phyloP scores from a whole-genome alignment of 2,888 invertebrate genomes.

The Drosophila anomalipes region DNA sequence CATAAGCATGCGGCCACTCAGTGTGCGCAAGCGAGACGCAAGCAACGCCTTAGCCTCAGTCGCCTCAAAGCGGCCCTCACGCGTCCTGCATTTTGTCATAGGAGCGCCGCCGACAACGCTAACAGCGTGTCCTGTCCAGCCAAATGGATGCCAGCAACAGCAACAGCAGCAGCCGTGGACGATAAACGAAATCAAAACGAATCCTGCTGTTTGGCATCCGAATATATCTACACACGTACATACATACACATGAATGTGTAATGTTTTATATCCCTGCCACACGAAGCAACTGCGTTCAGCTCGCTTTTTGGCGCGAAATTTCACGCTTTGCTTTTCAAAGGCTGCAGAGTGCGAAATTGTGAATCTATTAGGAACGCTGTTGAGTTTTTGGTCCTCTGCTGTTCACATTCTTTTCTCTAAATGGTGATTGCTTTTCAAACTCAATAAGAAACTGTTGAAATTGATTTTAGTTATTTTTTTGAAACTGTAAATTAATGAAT shows the following conservation, averaged over 20 bases:
- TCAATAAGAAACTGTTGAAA: not conserved
- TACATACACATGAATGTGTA: not conserved
- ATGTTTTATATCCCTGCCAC: constrained; percentile 26
- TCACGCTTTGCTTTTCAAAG: constrained; percentile 21
- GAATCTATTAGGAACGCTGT: not conserved
- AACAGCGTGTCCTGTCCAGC: constrained; percentile 31
- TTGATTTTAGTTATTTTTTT: not conserved
- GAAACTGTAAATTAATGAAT: not conserved
- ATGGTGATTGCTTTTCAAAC: not conserved
- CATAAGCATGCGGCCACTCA: constrained; percentile 24
- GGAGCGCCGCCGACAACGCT: constrained; percentile 10
- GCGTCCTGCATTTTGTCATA: constrained; percentile 61
- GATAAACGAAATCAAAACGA: constrained; percentile 13
- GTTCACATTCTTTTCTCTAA: not conserved
- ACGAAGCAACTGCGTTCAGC: constrained; percentile 23
- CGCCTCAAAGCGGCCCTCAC: constrained; percentile 18
- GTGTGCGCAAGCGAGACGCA: constrained; percentile 54
- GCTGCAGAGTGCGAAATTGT: constrained; percentile 7
- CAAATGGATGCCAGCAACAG: constrained; percentile 16
- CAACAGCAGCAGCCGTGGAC: constrained; percentile 12
- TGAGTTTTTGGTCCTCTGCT: not conserved
- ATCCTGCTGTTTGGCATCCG: constrained; percentile 21
- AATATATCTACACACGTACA: not conserved
- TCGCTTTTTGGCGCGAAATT: constrained; percentile 54
- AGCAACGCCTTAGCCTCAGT: constrained; percentile 31